Evolutionary conservation across 2,797 vertebrate genomes (phyloP), one percentile per base, ranked within the genome.

Genomic region (Microctenopoma lineatum): DNA sequence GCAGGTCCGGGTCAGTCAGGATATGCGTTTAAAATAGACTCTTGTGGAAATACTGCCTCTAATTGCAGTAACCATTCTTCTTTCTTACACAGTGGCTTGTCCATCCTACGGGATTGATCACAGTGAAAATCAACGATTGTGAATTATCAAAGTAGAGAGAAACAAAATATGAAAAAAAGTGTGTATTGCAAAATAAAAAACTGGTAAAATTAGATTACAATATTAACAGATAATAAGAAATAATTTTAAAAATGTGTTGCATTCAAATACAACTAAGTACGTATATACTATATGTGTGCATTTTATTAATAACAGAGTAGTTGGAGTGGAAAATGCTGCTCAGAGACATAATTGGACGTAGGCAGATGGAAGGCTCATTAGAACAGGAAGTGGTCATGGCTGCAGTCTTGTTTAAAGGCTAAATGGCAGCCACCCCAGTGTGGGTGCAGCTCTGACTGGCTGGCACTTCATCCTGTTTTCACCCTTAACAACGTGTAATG

Each of bases 401-500:
- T 63, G 11, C n/a, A 47, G 32, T 15, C 38, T 64, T 32, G 65
- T 77, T 52, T 32, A 54, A 59, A 67, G 38, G 9, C 36, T 25
- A 48, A 32, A 63, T 67, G 65, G 42, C 70, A 80, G 66, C 57
- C 57, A 21, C 21, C 21, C 21, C 21, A 21, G 26, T 44, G 66
- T 78, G 71, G 73, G 72, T 11, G 65, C 66, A 65, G 70, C 61
- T 73, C 42, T 34, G 59, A 53, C 73, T 68, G 57, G 32, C 73
- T 68, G 57, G 32, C 41, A 21, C 38, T 32, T 59, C 6, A 16
- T 38, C 29, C 70, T 26, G 32, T 27, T 39, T 7, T 21, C 9
- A 15, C 18, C 16, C 56, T 10, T 11, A 36, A 41, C 7, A 0
- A n/a, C 9, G 11, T 36, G 42, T 13, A 16, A 25, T 44, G 15